A percentile compares a stretch with the other conserved stretches of the same genome.
Evolutionary conservation across 2,888 invertebrate species (phyloP).

Genomic region (Lasioglossum zephyrum): DNA sequence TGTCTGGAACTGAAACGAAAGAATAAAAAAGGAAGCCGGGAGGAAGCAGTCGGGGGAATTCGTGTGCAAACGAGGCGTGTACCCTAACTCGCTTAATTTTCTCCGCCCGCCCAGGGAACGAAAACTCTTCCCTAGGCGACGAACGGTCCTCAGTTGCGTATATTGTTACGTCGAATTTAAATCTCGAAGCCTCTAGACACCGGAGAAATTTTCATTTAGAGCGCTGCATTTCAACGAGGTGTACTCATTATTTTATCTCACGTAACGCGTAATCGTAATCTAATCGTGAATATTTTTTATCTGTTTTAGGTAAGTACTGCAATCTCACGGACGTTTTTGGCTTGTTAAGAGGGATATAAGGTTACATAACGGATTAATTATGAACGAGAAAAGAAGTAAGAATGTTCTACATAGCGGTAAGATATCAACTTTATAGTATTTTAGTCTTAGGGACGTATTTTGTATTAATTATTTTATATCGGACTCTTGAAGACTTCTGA

Average conservation of each 20-base stretch:
- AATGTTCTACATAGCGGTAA: background rate
- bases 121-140: conserved; percentile 50
- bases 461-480: background rate
- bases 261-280: background rate
- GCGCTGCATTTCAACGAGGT: background rate
- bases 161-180: conserved; percentile 44
- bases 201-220: background rate
- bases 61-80: conserved; percentile 63
- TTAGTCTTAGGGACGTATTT: background rate
- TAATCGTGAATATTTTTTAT: conserved; percentile 18
- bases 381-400: background rate
- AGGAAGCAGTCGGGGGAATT: conserved; percentile 48
- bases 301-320: conserved; percentile 68
- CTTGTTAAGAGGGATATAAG: background rate
- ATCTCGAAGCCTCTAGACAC: conserved; percentile 21
- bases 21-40: conserved; percentile 29
- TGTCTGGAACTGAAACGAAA: conserved; percentile 61
- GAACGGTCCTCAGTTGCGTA: conserved; percentile 34
- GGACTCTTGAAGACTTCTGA: background rate
- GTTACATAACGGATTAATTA: background rate
- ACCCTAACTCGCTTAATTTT: conserved; percentile 65
- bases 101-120: conserved; percentile 40
- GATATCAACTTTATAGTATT: background rate
- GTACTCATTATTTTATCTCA: background rate
- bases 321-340: background rate